Evolutionary conservation across 2,888 invertebrate genomes (phyloP), one percentile per base, ranked within the genome.

Genomic region (Alloscopus bannaensis): DNA sequence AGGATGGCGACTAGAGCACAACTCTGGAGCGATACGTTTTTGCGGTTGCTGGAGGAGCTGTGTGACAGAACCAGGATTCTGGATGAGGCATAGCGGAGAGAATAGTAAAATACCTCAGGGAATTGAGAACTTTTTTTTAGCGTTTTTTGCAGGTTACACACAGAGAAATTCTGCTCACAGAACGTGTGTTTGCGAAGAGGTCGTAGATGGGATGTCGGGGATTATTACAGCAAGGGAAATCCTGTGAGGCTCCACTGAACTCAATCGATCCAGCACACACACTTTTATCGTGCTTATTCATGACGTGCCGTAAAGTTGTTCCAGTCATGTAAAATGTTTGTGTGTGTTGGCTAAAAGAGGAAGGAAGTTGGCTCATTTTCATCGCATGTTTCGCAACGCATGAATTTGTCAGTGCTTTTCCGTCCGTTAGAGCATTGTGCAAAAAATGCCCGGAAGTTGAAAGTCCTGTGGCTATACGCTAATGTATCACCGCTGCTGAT

Each of bases 151-250:
- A n/a, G n/a, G n/a, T n/a, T n/a, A n/a, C n/a, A n/a, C n/a, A n/a
- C n/a, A n/a, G n/a, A n/a, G 42, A 42, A 42, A 3, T 42, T 42
- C 42, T 18, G 42, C 42, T 42, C 8, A 42, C 42, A n/a, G 18
- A 3, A 18, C 20, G 3, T n/a, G 3, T 50, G 50, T 22, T 50
- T 11, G 50, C 8, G n/a, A 18, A 20, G 50, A 3, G 50, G 8
- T 11, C 2, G 3, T 50, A 11, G 20, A 1, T 8, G 50, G 50
- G 36, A 50, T 50, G 50, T 50, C 50, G 50, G 50, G 50, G 50
- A 50, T 50, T 66, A 66, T 50, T 66, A 47, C 59, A 47, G 20
- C 11, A 70, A 59, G 70, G 70, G 70, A 70, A 70, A 70, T 70
- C 70, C 70, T 70, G 59, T 70, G 50, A 24, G 20, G 13, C 47